Evolutionary conservation across 2,113 vertebrate genomes (phyloP), one percentile per base, ranked within the genome.

Genomic region (Euleptes europaea): DNA sequence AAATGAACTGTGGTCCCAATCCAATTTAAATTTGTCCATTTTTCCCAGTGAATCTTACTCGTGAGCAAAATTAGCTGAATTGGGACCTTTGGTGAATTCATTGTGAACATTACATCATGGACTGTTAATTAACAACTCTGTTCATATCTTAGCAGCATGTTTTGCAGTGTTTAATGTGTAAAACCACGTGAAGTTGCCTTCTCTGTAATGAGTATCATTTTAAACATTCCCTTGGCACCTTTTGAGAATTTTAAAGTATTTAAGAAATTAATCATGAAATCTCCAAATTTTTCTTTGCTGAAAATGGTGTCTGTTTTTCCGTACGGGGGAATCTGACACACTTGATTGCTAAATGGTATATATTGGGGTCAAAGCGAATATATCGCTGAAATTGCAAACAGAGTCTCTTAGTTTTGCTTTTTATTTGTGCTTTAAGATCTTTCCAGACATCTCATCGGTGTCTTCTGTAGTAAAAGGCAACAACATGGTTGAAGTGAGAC

Each of bases 221-320:
- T 7, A 0, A 1, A 21, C 86, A 13, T 35, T 84, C 51, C 38
- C 60, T 14, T 84, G 38, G 40, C 14, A 70, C 63, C 21, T 75
- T 88, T 44, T 89, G 28, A 85, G 31, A 80, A 21, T 76, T 63
- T 90, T 70, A 14, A 26, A 89, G 21, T 89, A 70, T 57, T 15
- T 73, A 65, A n/a, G 19, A 88, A 47, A 76, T 1, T 33, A 17
- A 63, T 28, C 60, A 84, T 76, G 69, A 9, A 38, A 69, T 35
- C 13, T 69, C 33, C 31, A 63, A 38, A 40, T 15, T 9, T 69
- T 35, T 17, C 66, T 69, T 38, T 70, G 17, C 14, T 38, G 67
- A 17, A 69, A 33, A 35, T 35, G 14, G 19, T 21, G 54, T 57
- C 54, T 57, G 54, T 57, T 5, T 57, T 57, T 69, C 33, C 13